These are phyloP conservation scores for Parazoanthus darwini DNA, from an alignment of 92 coral and sea anemone genomes.

Conservation along the genomic window DNA sequence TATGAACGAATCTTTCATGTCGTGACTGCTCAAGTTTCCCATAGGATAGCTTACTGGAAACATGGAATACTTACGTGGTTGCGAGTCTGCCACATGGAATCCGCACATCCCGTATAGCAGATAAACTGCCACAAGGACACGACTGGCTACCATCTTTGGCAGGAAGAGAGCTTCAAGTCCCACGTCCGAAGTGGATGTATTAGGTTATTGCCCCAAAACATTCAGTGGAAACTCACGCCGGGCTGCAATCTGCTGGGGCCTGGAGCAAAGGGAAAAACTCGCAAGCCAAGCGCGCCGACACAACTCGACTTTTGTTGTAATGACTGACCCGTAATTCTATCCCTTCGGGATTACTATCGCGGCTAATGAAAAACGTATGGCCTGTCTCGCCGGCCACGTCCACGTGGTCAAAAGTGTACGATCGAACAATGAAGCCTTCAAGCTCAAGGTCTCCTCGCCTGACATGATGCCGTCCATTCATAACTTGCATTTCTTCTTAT, in stretches of 20 bases:
- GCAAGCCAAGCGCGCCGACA: background rate
- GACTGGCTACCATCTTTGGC: slow-evolving; percentile 4
- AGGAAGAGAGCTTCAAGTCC: background rate
- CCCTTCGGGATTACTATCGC: slow-evolving; percentile 14
- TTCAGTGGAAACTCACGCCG: slow-evolving; percentile 16
- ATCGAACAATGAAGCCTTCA: slow-evolving; percentile 1
- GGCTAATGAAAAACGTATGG: slow-evolving; percentile 18
- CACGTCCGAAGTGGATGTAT: background rate
- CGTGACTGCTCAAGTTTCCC: slow-evolving; percentile 40
- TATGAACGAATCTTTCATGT: slow-evolving; percentile 29
- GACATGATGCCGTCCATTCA: no score
- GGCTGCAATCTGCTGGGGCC: slow-evolving; percentile 32
- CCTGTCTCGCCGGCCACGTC: slow-evolving; percentile 31
- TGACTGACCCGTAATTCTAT: slow-evolving; percentile 39
- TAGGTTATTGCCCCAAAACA: background rate
- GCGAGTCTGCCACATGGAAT: slow-evolving; percentile 8
- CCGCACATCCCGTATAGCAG: slow-evolving; percentile 21
- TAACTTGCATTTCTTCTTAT: no score
- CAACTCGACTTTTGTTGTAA: slow-evolving; percentile 39
- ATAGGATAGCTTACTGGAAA: background rate
- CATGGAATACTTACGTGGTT: slow-evolving; percentile 28
- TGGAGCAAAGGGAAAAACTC: slow-evolving; percentile 36
- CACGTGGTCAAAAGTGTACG: slow-evolving; percentile 29
- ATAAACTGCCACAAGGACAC: slow-evolving; percentile 23
- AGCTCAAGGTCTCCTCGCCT: no score